Evolutionary conservation across 2,888 invertebrate species (phyloP).

Genomic region (Teinopalpus imperialis): DNA sequence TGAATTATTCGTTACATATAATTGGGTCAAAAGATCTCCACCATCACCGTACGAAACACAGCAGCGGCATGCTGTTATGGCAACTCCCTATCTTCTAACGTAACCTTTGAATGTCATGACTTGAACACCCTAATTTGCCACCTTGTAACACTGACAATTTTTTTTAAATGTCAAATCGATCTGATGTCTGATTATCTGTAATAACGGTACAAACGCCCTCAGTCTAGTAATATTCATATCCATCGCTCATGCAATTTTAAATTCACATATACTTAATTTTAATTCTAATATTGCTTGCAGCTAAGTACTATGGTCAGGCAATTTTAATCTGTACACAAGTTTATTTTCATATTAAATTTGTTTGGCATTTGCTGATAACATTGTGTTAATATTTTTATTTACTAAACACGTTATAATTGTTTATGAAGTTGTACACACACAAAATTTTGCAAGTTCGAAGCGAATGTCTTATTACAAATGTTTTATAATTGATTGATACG

Average conservation of each 20-base stretch:
- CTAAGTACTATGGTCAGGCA: too few species aligned
- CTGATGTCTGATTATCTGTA: constrained; percentile 19
- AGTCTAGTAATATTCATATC: neutral
- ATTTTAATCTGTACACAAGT: neutral
- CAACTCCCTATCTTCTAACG: too few species aligned
- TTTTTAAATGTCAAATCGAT: constrained; percentile 20
- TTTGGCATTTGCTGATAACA: neutral
- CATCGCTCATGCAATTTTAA: too few species aligned
- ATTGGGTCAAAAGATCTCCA: too few species aligned
- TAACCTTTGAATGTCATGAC: constrained; percentile 1
- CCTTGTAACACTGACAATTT: neutral
- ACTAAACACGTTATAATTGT: constrained; percentile 4
- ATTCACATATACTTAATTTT: constrained; percentile 11
- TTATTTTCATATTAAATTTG: neutral
- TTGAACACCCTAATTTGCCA: constrained; percentile 1
- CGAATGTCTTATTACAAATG: constrained; percentile 8
- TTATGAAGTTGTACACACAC: constrained; percentile 12
- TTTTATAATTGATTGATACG: constrained; percentile 5
- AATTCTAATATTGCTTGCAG: too few species aligned
- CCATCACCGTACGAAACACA: too few species aligned
- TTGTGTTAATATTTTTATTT: neutral
- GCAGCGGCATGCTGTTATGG: too few species aligned
- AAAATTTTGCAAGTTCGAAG: constrained; percentile 8
- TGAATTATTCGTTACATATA: too few species aligned
- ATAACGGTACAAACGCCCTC: constrained; percentile 5